Percentiles rank a stretch among this genome's conserved stretches.
These are phyloP conservation scores for Chymomyza fuscimana DNA, from an alignment of 2,888 invertebrate species.

Conservation along the genomic window DNA sequence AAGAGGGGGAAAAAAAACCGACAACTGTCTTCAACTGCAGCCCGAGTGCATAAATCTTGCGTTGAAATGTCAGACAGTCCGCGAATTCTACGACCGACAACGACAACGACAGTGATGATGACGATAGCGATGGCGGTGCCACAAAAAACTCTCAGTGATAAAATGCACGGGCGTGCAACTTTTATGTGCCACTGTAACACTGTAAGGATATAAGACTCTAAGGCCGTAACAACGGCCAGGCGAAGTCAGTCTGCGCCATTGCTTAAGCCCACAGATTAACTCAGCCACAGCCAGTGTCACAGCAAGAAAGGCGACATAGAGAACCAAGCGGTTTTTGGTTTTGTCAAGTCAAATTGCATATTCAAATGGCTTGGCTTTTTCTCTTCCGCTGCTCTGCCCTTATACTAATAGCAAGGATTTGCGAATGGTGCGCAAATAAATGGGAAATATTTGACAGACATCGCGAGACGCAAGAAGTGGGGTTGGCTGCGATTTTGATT, in stretches of 20 bases:
- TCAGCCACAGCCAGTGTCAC: slow-evolving; percentile 30
- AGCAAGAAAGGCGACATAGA: slow-evolving; percentile 23
- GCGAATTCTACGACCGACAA: slow-evolving; percentile 24
- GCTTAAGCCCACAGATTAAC: slow-evolving; percentile 71
- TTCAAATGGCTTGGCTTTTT: slow-evolving; percentile 71
- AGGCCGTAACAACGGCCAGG: slow-evolving; percentile 12
- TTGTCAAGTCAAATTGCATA: slow-evolving; percentile 73
- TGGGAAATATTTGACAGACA: slow-evolving; percentile 51
- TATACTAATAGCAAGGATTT: slow-evolving; percentile 72
- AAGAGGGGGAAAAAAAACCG: slow-evolving; percentile 36
- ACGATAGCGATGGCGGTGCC: slow-evolving; percentile 13
- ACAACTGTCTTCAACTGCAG: slow-evolving; percentile 74
- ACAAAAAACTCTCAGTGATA: slow-evolving; percentile 53
- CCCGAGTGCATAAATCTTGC: slow-evolving; percentile 71
- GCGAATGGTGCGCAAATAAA: slow-evolving; percentile 63
- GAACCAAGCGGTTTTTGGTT: slow-evolving; percentile 55
- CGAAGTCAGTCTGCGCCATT: slow-evolving; percentile 47
- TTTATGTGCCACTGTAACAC: slow-evolving; percentile 49
- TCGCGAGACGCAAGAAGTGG: slow-evolving; percentile 28
- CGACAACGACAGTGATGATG: slow-evolving; percentile 28
- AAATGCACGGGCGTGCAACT: slow-evolving; percentile 61
- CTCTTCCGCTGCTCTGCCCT: slow-evolving; percentile 61
- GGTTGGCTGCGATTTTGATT: neutral
- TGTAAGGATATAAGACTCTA: slow-evolving; percentile 16
- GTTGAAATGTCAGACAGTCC: slow-evolving; percentile 64